Base-by-base conservation (phyloP, 2,888 invertebrate genomes). In the Therioaphis trifolii region DNA sequence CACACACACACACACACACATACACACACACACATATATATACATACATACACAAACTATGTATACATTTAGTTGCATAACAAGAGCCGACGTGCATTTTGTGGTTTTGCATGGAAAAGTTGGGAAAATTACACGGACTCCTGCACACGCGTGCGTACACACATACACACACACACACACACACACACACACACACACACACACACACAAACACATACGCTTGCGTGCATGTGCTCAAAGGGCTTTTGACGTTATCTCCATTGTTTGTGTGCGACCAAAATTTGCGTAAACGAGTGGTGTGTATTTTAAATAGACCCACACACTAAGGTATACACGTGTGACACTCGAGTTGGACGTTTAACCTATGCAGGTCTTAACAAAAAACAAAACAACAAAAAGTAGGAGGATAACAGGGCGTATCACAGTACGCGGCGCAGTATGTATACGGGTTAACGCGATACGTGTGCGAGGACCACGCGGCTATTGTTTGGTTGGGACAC, bases 361-460 rank as follows among this genome's bases (percentile, higher is more conserved):
- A 58, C 58, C 24, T 58, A 12, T 58, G 58, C 24, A 58, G 24
- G 9, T 21, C 24, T 58, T 58, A 35, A 12, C 58, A 58, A 58
- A 46, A 35, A 35, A 15, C 52, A 18, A 52, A 52, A 21, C 5
- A 52, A 52, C 5, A 4, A 55, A 55, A 24, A 58, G 11, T 21
- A 58, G 21, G 21, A 58, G 58, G 24, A 58, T 58, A 24, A 58
- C 18, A 3, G 21, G 24, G 52, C 21, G 1, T 52, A 52, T 52
- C n/a, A 52, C n/a, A n/a, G n/a, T 58, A 58, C 9, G 21, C 24
- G 12, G 21, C 21, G 21, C 58, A 24, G 24, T 58, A 12, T 35
- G 35, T 21, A 58, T 58, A 58, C 24, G 58, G 58, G 58, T 58
- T 12, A 58, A 58, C 24, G 24, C 58, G 58, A 58, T 58, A 58